Base-by-base conservation (phyloP, 2,888 invertebrate species). In the Cerastoderma edule region DNA sequence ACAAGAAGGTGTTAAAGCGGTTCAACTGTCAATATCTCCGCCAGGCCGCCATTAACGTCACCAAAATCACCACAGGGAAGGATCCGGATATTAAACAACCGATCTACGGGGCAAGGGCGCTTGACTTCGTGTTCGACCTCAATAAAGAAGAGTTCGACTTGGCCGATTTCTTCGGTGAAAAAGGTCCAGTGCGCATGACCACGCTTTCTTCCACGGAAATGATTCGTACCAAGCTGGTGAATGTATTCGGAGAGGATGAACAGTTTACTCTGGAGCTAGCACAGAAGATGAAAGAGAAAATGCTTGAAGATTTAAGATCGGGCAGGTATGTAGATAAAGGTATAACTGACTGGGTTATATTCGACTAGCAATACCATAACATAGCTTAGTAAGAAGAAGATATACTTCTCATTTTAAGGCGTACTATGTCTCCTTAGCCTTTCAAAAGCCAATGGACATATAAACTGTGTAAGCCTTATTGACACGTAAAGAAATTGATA, bases 21-120 rank as follows among this genome's bases (percentile, higher is more conserved):
- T 76, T 44, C 53, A 77, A 77, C 66, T 77, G 77, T 30, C 44
- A 69, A 2, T 72, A 73, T n/a, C 70, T 77, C 1, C 65, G 77
- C 16, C 5, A 77, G 22, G 77, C 77, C 6, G 77, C 77, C 39
- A 77, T 72, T 24, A 69, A 65, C 44, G 73, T 73, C n/a, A 77
- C 77, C 16, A 64, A 64, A 44, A 70, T 77, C 16, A 73, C 66
- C 24, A 77, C 77, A 22, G 77, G 73, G 5, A 16, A 24, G 44
- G 53, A 57, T 5, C 76, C 76, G 1, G 68, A 72, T 33, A 46
- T 46, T 5, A 72, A 70, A 30, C 77, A 77, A 64, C 68, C 73
- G 0, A 28, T 73, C 16, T 77, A 64, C 30, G 77, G 77, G 19
- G 60, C 35, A 10, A 64, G 77, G 16, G 77, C 77, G 2, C 32